phyloP scores from a whole-genome alignment of 2,797 vertebrate genomes.

The Phrynocephalus forsythii region DNA sequence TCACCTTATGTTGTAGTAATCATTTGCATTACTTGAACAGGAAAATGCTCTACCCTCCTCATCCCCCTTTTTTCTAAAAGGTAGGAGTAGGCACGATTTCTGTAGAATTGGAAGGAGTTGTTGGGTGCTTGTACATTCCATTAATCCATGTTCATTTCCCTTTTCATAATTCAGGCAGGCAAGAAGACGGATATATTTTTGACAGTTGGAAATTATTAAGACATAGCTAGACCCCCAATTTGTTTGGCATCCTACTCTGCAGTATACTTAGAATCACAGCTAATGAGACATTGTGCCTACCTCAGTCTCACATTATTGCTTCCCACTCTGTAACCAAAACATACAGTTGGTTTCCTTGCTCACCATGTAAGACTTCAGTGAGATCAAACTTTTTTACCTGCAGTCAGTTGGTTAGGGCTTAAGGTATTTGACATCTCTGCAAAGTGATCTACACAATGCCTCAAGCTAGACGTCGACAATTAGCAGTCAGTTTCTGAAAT shows the following conservation, averaged over 20 bases:
- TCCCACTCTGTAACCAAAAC: conserved; percentile 1
- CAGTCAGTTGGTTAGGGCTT: conserved; percentile 26
- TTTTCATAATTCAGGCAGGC: neutral
- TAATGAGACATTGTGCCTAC: conserved; percentile 9
- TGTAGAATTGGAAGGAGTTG: neutral
- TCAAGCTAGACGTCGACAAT: conserved; percentile 37
- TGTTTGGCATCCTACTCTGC: neutral
- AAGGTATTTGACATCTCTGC: conserved; percentile 26
- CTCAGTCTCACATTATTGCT: conserved; percentile 4
- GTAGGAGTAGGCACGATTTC: neutral
- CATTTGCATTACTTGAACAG: neutral
- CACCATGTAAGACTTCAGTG: conserved; percentile 7
- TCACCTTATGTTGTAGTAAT: neutral
- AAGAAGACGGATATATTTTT: neutral
- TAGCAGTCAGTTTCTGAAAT: conserved; percentile 38
- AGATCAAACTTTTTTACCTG: conserved; percentile 43
- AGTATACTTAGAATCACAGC: neutral
- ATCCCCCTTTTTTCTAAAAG: neutral
- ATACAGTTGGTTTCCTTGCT: conserved; percentile 26
- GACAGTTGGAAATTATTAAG: conserved; percentile 21
- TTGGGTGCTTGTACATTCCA: neutral
- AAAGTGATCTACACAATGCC: conserved; percentile 27
- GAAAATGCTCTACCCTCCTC: neutral
- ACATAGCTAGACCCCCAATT: neutral
- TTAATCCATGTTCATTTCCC: neutral